These are phyloP conservation scores for Cheilosia vernalis DNA, from an alignment of 2,888 invertebrate species.

Conservation along the genomic window DNA sequence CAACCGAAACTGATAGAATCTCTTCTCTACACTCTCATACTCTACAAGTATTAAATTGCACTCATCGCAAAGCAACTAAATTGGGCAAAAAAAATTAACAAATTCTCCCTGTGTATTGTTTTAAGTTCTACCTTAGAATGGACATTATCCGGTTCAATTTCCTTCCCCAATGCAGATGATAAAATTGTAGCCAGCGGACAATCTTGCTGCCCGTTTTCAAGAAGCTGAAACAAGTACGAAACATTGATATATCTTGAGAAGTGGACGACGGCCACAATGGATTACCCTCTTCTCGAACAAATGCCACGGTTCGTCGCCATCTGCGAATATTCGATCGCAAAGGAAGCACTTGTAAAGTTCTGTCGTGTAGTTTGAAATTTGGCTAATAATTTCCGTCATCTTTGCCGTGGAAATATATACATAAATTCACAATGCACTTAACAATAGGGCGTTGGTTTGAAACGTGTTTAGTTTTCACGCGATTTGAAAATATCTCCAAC, in stretches of 20 bases:
- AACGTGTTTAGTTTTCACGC: not conserved
- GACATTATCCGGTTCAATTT: conserved; percentile 84
- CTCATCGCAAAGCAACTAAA: conserved; percentile 86
- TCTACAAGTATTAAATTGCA: conserved; percentile 87
- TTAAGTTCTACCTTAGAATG: conserved; percentile 83
- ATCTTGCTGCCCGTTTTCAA: conserved; percentile 59
- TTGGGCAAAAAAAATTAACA: not conserved
- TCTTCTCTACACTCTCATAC: conserved; percentile 85
- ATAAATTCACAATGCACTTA: not conserved
- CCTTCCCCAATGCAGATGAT: conserved; percentile 72
- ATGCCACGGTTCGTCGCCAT: conserved; percentile 70
- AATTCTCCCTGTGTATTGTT: not conserved
- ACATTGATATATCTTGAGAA: not conserved
- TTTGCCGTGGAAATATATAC: not conserved
- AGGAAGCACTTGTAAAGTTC: conserved; percentile 72
- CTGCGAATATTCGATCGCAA: conserved; percentile 66
- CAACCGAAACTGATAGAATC: conserved; percentile 84
- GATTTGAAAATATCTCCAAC: not conserved
- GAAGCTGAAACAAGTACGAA: conserved; percentile 22
- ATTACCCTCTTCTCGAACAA: conserved; percentile 74
- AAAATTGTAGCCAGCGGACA: conserved; percentile 66
- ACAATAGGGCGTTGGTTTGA: not conserved
- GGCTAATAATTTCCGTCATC: conserved; percentile 60
- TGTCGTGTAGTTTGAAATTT: conserved; percentile 54
- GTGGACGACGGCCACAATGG: not conserved